These are phyloP conservation scores for Spermophilus dauricus DNA, from an alignment of 2,113 vertebrate species.

Conservation along the genomic window DNA sequence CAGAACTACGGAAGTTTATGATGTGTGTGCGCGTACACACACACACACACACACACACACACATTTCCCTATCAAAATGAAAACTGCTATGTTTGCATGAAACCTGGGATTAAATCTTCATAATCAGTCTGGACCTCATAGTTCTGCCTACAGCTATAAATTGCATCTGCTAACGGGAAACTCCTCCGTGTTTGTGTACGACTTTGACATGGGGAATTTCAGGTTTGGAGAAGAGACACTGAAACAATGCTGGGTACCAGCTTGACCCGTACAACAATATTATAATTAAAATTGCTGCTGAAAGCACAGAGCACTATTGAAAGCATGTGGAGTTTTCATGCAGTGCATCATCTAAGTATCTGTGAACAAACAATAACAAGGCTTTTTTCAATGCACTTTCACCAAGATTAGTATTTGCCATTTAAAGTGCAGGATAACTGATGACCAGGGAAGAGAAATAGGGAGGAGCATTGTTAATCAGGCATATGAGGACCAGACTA, in stretches of 20 bases:
- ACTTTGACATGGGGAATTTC: background rate
- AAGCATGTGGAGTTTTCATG: slow-evolving; percentile 43
- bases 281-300: slow-evolving; percentile 56
- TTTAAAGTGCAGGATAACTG: slow-evolving; percentile 34
- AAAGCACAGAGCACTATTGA: slow-evolving; percentile 10
- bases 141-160: background rate
- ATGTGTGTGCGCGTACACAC: no score
- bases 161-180: background rate
- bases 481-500: background rate
- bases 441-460: slow-evolving; percentile 17
- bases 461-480: background rate
- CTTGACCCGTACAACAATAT: slow-evolving; percentile 54
- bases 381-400: slow-evolving; percentile 68
- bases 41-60: no score
- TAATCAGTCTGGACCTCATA: background rate
- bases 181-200: background rate
- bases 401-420: slow-evolving; percentile 23
- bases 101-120: background rate
- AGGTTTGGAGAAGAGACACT: background rate
- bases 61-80: background rate
- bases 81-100: background rate
- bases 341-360: slow-evolving; percentile 62
- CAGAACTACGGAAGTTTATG: slow-evolving; percentile 16
- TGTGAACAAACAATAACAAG: slow-evolving; percentile 63
- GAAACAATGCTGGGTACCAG: slow-evolving; percentile 68